Evolutionary conservation across 2,888 invertebrate species (phyloP).

Genomic region (Selenia dentaria): DNA sequence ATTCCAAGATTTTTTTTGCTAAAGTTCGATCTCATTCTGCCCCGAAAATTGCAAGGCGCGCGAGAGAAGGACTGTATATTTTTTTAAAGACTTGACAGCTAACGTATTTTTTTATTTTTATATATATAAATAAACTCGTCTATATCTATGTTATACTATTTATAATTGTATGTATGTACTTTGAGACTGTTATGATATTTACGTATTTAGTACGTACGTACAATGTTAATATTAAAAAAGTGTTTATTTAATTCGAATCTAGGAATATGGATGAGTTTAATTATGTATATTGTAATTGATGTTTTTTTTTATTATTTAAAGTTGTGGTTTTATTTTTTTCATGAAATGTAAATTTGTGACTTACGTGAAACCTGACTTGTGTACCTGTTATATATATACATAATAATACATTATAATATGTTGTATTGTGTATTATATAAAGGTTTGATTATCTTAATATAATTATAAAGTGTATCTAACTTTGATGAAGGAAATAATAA

Average conservation of each 20-base stretch:
- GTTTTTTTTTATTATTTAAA: constrained; percentile 35
- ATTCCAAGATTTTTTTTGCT: constrained; percentile 34
- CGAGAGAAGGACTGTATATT: constrained; percentile 45
- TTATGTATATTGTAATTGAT: constrained; percentile 41
- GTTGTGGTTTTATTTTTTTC: constrained; percentile 41
- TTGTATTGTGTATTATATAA: constrained; percentile 59
- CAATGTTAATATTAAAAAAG: constrained; percentile 71
- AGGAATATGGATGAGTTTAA: constrained; percentile 64
- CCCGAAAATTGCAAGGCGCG: constrained; percentile 45
- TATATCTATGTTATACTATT: constrained; percentile 76
- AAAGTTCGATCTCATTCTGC: constrained; percentile 62
- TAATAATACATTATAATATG: constrained; percentile 43
- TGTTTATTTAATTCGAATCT: constrained; percentile 79
- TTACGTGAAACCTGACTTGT: constrained; percentile 42
- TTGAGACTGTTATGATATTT: constrained; percentile 82
- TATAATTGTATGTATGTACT: constrained; percentile 84
- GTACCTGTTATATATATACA: constrained; percentile 47
- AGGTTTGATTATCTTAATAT: constrained; percentile 62
- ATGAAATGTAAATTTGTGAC: constrained; percentile 42
- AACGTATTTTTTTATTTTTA: constrained; percentile 45
- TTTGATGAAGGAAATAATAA: constrained; percentile 79
- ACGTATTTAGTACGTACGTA: constrained; percentile 80
- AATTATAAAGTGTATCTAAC: constrained; percentile 80
- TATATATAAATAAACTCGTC: constrained; percentile 55
- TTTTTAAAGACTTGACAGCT: constrained; percentile 71